Evolutionary conservation across 2,113 vertebrate species (phyloP), one percentile per base, ranked within the genome.

Genomic region (Callipepla squamata): DNA sequence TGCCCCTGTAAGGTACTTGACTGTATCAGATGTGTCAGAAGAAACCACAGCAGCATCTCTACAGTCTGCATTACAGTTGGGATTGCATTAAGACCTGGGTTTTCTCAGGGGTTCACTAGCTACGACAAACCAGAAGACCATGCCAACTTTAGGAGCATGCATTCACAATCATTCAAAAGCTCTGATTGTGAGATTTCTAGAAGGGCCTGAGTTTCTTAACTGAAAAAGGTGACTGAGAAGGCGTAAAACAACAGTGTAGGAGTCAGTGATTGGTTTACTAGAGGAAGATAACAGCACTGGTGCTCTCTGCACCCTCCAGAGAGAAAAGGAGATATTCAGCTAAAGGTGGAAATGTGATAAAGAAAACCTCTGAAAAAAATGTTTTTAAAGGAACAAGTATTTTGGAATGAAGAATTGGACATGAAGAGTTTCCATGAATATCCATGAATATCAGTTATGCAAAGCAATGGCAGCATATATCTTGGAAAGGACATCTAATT

Each of bases 171-270:
- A n/a, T 8, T 53, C 61, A 74, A 83, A 82, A 65, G 58, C 38
- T 69, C 42, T n/a, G 30, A 11, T 3, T 2, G 22, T 28, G 8
- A 4, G 5, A 3, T 1, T 61, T 4, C 8, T 45, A 12, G 38
- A 30, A 65, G 75, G 23, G 38, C 2, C n/a, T 63, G n/a, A 5
- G 11, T 69, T 75, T 65, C 62, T 38, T 65, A 59, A 48, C 9
- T 12, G 2, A 38, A 57, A 61, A 75, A 65, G 7, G 5, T 9
- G 32, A 21, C 10, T 30, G 58, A 82, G 16, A 67, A 30, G 30
- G 20, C 14, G 8, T 11, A 75, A 38, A 34, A 11, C 47, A 74
- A 26, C 3, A 44, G 10, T 38, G 14, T 12, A 47, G 20, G 38
- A 58, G 21, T 51, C 21, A 42, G 21, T 42, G 38, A 53, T 2